Evolutionary conservation across 2,797 vertebrate genomes (phyloP), one percentile per base, ranked within the genome.

Genomic region (Choloepus didactylus): DNA sequence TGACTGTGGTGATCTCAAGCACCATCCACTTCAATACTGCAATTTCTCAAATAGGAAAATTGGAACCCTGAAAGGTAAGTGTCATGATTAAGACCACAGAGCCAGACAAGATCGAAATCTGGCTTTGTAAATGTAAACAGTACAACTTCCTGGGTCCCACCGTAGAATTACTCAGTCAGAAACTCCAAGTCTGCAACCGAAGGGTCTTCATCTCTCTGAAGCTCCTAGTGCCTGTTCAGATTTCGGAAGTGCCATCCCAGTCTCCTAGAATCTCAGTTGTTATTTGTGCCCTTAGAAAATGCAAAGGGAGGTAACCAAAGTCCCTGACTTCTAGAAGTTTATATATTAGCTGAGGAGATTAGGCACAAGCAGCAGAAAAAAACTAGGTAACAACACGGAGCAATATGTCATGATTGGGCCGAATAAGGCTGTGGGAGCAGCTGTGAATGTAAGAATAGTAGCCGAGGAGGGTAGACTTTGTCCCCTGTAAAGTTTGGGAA

Each of bases 31-130:
- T 80, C 60, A 87, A 82, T 46, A 35, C 6, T 80, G 27, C 27
- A 31, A 69, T 85, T 97, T 94, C 62, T 92, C 79, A 89, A 80
- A 21, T 44, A 41, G 41, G 44, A 7, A 87, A 67, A 85, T 6
- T 14, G 23, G 60, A 59, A 60, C 8, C 19, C 21, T 70, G 27
- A 56, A 88, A 81, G 11, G n/a, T 69, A 35, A 46, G 25, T 31
- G 72, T 9, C 18, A 89, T 49, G 9, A 29, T 3, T 81, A 67
- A 92, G 41, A 59, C 8, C 73, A 87, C 1, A 62, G 18, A 81
- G 11, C 69, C 59, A 66, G 23, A 76, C 9, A 80, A 69, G 16
- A 84, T 56, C 5, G 19, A 85, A 67, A 1, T 88, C 21, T 79
- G 35, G 41, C 41, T 44, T 44, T 6, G 5, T 44, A 44, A 94